Conservation (phyloP, 2,888 invertebrate species). For the Pammene fasciana region DNA sequence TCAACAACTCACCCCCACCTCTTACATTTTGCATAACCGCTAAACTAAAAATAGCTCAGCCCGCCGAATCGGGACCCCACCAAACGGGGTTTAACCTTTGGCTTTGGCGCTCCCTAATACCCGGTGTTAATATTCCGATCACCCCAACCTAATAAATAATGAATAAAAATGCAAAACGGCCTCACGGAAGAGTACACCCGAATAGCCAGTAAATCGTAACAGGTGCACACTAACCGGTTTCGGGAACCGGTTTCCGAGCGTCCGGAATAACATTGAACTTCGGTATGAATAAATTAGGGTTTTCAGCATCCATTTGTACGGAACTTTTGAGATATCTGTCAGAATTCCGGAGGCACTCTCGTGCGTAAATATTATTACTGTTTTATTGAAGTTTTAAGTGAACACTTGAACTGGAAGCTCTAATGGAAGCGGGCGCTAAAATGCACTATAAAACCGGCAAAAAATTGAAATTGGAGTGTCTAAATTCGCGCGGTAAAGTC, state of each 20-base stretch:
- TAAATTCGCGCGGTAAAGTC: slow-evolving; percentile 9
- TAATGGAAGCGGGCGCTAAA: slow-evolving; percentile 34
- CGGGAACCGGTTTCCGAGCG: slow-evolving; percentile 55
- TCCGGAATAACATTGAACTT: slow-evolving; percentile 28
- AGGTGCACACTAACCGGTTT: slow-evolving; percentile 66
- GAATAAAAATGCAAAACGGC: slow-evolving; percentile 72
- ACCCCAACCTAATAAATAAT: slow-evolving; percentile 59
- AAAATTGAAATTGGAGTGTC: slow-evolving; percentile 16
- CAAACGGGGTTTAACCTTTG: slow-evolving; percentile 20
- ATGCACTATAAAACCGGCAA: slow-evolving; percentile 25
- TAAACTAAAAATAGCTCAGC: background rate
- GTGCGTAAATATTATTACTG: slow-evolving; percentile 41
- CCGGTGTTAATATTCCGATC: slow-evolving; percentile 46
- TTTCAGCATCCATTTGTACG: slow-evolving; percentile 21
- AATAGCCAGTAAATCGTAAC: slow-evolving; percentile 70
- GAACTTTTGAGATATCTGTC: slow-evolving; percentile 35
- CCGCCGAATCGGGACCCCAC: slow-evolving; percentile 8
- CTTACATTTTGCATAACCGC: background rate
- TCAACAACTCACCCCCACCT: background rate
- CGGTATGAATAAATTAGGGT: slow-evolving; percentile 39
- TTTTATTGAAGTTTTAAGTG: slow-evolving; percentile 40
- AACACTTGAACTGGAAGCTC: slow-evolving; percentile 29
- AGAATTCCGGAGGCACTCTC: background rate
- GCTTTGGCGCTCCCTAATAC: slow-evolving; percentile 50
- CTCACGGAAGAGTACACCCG: slow-evolving; percentile 71